Base-by-base conservation (phyloP, 2,888 invertebrate species). In the Cephus spinipes region DNA sequence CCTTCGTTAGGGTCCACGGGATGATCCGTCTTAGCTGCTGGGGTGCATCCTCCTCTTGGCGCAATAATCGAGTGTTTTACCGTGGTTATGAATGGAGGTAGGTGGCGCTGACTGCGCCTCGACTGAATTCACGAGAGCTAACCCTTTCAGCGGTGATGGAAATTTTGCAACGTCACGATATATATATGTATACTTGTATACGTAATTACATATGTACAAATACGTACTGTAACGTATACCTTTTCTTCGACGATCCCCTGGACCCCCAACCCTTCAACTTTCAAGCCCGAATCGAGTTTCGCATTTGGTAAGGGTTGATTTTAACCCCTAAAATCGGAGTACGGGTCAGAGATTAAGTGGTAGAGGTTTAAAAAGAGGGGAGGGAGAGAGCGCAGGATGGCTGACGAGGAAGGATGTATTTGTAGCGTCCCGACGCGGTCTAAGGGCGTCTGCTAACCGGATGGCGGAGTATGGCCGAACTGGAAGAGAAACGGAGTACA, bases 291-390 rank as follows among this genome's bases (percentile, higher is more conserved):
- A 6, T 55, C 23, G 55, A 55, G 55, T 23, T 55, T 2, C 23
- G 40, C 23, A 9, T 23, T 40, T 40, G 55, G 31, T 32, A 73
- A 35, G 75, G 77, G 77, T 75, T 75, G 77, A 74, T 75, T 77
- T 77, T 34, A 73, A 55, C 55, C 23, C 23, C 9, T 55, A 23
- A 23, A 55, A 55, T 55, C 55, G 55, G 55, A 55, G 55, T 73
- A 73, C n/a, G 68, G 32, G 73, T 73, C 71, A 73, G 73, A 73
- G 40, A 78, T 73, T 55, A 35, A 74, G 73, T 74, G 32, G 11
- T 35, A 32, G 74, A 31, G 76, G 71, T 30, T 69, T 73, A 33
- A 73, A n/a, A 76, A 76, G 76, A 75, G 32, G 68, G 36, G 35
- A 69, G 30, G 35, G 33, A 30, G 75, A 71, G 55, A 55, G 55